A percentile compares a stretch with the other conserved stretches of the same genome.
Evolutionary conservation across 2,797 vertebrate genomes (phyloP).

Genomic region (Crenuchus spilurus): DNA sequence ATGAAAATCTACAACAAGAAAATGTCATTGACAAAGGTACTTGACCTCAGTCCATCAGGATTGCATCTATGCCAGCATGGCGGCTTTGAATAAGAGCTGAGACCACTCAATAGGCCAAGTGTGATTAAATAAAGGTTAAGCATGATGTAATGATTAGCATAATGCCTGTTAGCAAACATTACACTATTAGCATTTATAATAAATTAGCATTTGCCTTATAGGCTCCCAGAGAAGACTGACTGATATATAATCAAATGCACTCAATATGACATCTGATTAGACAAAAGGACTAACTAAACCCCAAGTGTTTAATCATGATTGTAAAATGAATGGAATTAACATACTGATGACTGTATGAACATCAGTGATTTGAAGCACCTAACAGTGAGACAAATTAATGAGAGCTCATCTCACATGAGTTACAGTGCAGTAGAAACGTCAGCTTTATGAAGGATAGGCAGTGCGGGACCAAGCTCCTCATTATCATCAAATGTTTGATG

Average conservation of each 20-base stretch:
- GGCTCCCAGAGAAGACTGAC: background rate
- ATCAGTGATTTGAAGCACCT: conserved; percentile 72
- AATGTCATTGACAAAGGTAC: background rate
- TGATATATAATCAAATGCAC: background rate
- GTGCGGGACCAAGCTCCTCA: conserved; percentile 14
- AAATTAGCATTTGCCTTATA: background rate
- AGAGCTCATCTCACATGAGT: conserved; percentile 69
- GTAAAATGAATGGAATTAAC: conserved; percentile 21
- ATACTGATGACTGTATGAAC: conserved; percentile 43
- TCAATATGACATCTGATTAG: background rate
- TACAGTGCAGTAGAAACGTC: conserved; percentile 59
- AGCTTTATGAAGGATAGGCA: conserved; percentile 53
- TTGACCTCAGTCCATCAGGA: background rate
- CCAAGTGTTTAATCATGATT: conserved; percentile 5
- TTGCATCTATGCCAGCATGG: background rate
- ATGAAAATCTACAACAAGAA: background rate
- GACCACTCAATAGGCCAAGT: background rate
- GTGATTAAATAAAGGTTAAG: background rate
- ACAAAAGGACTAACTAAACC: conserved; percentile 18
- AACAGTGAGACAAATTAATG: conserved; percentile 72
- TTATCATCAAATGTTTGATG: background rate
- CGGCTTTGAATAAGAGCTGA: background rate
- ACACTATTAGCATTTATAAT: background rate
- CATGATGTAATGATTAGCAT: background rate
- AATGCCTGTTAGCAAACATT: background rate